Percentiles rank a stretch among this genome's conserved stretches.
phyloP scores from a whole-genome alignment of 2,113 vertebrate species.

The Leuciscus idus region DNA sequence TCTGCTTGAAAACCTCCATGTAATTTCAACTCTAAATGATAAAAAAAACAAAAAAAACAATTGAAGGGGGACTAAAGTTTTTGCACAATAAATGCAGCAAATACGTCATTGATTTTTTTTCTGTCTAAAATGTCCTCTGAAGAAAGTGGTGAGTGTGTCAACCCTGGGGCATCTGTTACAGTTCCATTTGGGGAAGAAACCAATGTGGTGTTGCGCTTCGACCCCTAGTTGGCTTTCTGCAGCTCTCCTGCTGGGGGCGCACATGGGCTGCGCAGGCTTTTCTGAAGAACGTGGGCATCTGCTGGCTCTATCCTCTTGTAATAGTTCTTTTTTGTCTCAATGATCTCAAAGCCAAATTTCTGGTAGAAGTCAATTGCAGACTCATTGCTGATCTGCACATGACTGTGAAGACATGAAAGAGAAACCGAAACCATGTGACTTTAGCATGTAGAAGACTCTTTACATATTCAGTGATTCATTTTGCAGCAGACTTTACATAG shows the following conservation, averaged over 20 bases:
- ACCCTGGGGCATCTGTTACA: constrained; percentile 77
- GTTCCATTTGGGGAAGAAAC: constrained; percentile 74
- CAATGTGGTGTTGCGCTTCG: constrained; percentile 61
- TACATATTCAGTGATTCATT: neutral
- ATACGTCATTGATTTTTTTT: constrained; percentile 72
- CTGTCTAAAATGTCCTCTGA: constrained; percentile 77
- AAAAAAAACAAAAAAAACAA: constrained; percentile 50
- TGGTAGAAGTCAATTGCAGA: constrained; percentile 99
- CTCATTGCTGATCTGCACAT: constrained; percentile 99
- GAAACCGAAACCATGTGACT: neutral
- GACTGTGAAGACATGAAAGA: constrained; percentile 74
- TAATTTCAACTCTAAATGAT: constrained; percentile 67
- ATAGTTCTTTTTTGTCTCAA: constrained; percentile 99
- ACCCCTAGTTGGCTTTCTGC: constrained; percentile 84
- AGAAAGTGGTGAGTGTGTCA: constrained; percentile 77
- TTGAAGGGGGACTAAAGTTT: constrained; percentile 63
- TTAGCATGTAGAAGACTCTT: neutral
- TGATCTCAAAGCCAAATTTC: constrained; percentile 99
- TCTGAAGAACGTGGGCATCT: constrained; percentile 98
- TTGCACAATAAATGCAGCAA: constrained; percentile 77
- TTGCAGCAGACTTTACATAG: neutral
- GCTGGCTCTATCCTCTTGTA: constrained; percentile 99
- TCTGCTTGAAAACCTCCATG: constrained; percentile 60
- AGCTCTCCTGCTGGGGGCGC: constrained; percentile 85
- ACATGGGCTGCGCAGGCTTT: constrained; percentile 89